phyloP scores from a whole-genome alignment of 2,113 vertebrate species.

The Rhinopomastus cyanomelas region DNA sequence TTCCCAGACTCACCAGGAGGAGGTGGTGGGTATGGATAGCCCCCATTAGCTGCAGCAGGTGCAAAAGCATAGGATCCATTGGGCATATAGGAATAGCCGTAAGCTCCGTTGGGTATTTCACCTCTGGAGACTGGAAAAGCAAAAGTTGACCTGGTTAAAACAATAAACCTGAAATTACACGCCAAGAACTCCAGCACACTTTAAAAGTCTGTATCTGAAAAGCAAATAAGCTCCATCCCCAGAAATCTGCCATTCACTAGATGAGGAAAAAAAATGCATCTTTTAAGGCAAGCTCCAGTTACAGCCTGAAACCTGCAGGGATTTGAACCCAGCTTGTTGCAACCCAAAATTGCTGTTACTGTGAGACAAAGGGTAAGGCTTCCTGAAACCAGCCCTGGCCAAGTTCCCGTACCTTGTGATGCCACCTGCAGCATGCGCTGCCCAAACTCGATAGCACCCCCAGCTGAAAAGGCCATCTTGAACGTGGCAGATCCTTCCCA shows the following conservation, averaged over 20 bases:
- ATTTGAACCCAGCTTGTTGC: background rate
- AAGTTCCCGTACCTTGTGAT: slow-evolving; percentile 82
- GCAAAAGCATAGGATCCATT: slow-evolving; percentile 86
- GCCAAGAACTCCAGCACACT: background rate
- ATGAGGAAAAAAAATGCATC: background rate
- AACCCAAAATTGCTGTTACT: background rate
- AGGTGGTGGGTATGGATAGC: slow-evolving; percentile 85
- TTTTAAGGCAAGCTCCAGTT: background rate
- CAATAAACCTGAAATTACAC: background rate
- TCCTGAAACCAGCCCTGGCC: background rate
- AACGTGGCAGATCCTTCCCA: slow-evolving; percentile 91
- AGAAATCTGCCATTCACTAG: background rate
- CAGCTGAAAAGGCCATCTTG: slow-evolving; percentile 87
- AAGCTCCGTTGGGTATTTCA: slow-evolving; percentile 82
- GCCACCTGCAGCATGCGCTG: slow-evolving; percentile 94
- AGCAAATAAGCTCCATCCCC: background rate
- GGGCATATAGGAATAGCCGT: slow-evolving; percentile 90
- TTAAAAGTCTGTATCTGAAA: background rate
- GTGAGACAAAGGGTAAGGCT: background rate
- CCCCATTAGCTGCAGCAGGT: slow-evolving; percentile 85
- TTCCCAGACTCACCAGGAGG: slow-evolving; percentile 75
- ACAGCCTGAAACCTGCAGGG: background rate
- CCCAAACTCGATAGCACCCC: slow-evolving; percentile 96
- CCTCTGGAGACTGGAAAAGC: slow-evolving; percentile 87
- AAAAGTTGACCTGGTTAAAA: slow-evolving; percentile 16